Percentiles rank a stretch among this genome's conserved stretches.
phyloP scores from a whole-genome alignment of 2,113 vertebrate genomes.

The Phyllopteryx taeniolatus region DNA sequence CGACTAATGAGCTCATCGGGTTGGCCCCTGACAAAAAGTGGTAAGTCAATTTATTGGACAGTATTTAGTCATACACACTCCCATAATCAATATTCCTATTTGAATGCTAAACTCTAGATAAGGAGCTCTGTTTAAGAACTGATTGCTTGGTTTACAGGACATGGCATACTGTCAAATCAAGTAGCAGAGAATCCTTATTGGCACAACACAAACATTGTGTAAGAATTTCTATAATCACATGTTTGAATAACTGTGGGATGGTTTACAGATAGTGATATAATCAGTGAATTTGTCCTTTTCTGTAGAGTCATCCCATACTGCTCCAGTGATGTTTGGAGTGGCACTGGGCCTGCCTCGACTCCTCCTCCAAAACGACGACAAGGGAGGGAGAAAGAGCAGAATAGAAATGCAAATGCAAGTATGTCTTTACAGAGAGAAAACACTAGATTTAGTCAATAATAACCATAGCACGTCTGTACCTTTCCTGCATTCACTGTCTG shows the following conservation, averaged over 20 bases:
- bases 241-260: background rate
- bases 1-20: conserved; percentile 76
- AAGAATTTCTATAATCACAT: conserved; percentile 44
- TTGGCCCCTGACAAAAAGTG: conserved; percentile 75
- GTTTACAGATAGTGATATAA: background rate
- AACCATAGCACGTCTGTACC: background rate
- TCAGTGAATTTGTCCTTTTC: conserved; percentile 12
- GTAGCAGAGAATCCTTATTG: conserved; percentile 79
- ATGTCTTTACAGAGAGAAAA: conserved; percentile 14
- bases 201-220: conserved; percentile 82
- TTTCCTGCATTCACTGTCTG: background rate
- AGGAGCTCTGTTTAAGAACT: conserved; percentile 15
- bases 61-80: conserved; percentile 8
- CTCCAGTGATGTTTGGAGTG: conserved; percentile 84
- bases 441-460: background rate
- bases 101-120: background rate
- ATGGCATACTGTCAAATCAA: conserved; percentile 76
- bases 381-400: conserved; percentile 59
- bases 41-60: conserved; percentile 42
- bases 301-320: conserved; percentile 81
- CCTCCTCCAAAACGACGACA: conserved; percentile 47
- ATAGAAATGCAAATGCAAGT: conserved; percentile 53
- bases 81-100: background rate
- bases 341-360: conserved; percentile 68
- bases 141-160: conserved; percentile 62